Base-by-base conservation (phyloP, 2,888 invertebrate genomes). In the Onchidella celtica region DNA sequence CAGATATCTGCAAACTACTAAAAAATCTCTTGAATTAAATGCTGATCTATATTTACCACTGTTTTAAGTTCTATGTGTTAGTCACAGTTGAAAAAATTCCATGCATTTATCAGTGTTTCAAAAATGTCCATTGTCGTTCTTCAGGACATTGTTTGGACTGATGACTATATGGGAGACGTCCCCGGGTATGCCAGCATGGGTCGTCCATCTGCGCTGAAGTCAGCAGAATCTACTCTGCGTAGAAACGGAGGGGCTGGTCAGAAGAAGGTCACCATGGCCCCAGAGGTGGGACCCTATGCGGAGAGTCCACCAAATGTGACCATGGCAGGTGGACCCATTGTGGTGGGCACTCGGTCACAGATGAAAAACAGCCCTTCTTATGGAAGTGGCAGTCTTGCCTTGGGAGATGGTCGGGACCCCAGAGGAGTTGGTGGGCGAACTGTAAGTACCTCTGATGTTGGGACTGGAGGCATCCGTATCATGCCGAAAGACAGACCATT, bases 211-310 rank as follows among this genome's bases (percentile, higher is more conserved):
- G 85, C 86, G 4, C 79, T 86, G 24, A 85, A 85, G 32, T 80
- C 82, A 4, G 87, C 87, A 1, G 88, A 88, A 59, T 85, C 87
- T 55, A 85, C 87, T 9, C 84, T 89, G 9, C 85, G 84, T 74
- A 86, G 85, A 2, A 85, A 85, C 63, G 84, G 85, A 17, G 82
- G 84, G 6, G 83, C 87, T 17, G 81, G 84, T 14, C 72, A 85
- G 27, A 90, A 89, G 77, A 89, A 89, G 74, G 90, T 90, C 74
- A 89, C 90, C 11, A 86, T 90, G 75, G 86, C 88, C 9, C 89
- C 89, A 17, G 87, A 84, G 57, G 82, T 85, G 9, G 84, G 83
- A 14, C 69, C 77, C 11, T 79, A 82, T n/a, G 84, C 79, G 17
- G 84, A 82, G 66, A 82, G 79, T 32, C 82, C 82, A 21, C 81